Evolutionary conservation across 2,888 invertebrate species (phyloP).

Genomic region (Agrotis exclamationis): DNA sequence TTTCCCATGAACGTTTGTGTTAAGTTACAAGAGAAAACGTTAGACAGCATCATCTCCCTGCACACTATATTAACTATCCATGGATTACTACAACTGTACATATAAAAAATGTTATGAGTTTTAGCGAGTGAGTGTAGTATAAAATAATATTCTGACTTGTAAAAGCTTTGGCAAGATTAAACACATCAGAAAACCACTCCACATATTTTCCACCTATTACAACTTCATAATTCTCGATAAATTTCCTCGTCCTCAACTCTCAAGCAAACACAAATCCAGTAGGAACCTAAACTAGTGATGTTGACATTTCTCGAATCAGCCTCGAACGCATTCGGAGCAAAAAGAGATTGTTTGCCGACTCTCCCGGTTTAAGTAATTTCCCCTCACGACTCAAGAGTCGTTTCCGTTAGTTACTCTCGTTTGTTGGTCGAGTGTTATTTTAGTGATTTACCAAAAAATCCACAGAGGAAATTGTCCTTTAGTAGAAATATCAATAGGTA

Average conservation of each 20-base stretch:
- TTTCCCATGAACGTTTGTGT: too few species aligned
- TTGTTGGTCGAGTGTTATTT: conserved; percentile 67
- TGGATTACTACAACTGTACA: too few species aligned
- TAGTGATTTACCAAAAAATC: conserved; percentile 66
- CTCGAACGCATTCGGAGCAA: conserved; percentile 66
- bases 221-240: conserved; percentile 8
- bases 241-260: not conserved
- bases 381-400: conserved; percentile 75
- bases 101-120: too few species aligned
- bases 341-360: conserved; percentile 75
- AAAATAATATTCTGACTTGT: too few species aligned
- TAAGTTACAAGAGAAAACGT: too few species aligned
- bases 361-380: conserved; percentile 80
- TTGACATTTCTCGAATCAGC: conserved; percentile 70
- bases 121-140: too few species aligned
- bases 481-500: conserved; percentile 63
- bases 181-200: not conserved
- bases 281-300: conserved; percentile 45
- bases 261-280: conserved; percentile 25
- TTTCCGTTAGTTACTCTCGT: conserved; percentile 71
- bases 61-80: too few species aligned
- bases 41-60: too few species aligned
- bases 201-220: conserved; percentile 7
- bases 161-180: not conserved
- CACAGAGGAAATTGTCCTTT: conserved; percentile 61